Conservation (phyloP, 2,113 vertebrate species). For the Rhinichthys klamathensis region DNA sequence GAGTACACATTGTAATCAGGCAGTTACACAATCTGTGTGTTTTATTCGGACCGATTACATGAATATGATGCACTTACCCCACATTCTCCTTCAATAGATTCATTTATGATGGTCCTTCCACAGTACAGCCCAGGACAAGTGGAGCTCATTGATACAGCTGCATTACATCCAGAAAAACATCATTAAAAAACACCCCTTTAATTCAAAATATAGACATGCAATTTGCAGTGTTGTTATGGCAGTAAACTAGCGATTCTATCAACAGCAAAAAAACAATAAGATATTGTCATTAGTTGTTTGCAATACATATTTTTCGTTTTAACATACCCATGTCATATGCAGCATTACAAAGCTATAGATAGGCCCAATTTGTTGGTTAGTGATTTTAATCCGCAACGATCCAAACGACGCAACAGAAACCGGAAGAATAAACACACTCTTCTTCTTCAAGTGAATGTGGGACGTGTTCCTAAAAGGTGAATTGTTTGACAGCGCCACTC, state of each 20-base stretch:
- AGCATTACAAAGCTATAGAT: constrained; percentile 14
- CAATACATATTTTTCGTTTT: neutral
- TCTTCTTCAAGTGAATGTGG: constrained; percentile 5
- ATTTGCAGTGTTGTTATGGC: neutral
- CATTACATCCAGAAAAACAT: constrained; percentile 54
- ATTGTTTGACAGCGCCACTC: constrained; percentile 6
- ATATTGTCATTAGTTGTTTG: neutral
- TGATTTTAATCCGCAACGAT: neutral
- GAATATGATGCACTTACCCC: constrained; percentile 79
- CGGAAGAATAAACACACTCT: constrained; percentile 9
- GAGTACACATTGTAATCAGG: neutral
- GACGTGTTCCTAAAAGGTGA: too few relatives aligned
- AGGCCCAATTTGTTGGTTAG: neutral
- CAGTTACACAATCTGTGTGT: neutral
- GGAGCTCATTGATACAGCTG: constrained; percentile 84
- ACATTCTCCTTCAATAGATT: constrained; percentile 81
- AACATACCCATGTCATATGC: constrained; percentile 47
- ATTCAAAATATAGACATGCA: neutral
- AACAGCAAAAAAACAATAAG: neutral
- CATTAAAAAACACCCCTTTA: neutral
- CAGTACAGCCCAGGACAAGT: constrained; percentile 91
- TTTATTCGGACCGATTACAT: neutral
- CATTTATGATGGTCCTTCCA: constrained; percentile 79
- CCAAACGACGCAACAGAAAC: neutral
- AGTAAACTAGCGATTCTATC: neutral